Conservation (phyloP, 2,888 invertebrate genomes). For the Apotomis capreana region DNA sequence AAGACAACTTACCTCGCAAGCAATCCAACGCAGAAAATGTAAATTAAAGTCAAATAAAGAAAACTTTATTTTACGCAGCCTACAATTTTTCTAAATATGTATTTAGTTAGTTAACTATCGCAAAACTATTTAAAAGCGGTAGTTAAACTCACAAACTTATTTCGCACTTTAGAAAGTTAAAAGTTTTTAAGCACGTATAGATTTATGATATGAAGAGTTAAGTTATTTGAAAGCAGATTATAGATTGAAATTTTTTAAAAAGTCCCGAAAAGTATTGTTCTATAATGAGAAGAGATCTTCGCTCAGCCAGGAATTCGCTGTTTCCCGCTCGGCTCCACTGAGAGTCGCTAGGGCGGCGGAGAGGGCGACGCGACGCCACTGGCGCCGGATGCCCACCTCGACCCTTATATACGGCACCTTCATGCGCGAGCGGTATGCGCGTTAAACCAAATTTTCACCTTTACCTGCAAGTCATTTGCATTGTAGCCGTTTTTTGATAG, state of each 20-base stretch:
- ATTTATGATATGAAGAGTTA: neutral
- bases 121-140: neutral
- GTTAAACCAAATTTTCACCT: slow-evolving; percentile 47
- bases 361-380: slow-evolving; percentile 40
- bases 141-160: slow-evolving; percentile 15
- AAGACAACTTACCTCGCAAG: slow-evolving; percentile 25
- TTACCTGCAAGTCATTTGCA: slow-evolving; percentile 47
- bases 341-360: slow-evolving; percentile 3
- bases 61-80: neutral
- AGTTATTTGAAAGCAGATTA: neutral
- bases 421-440: slow-evolving; percentile 61
- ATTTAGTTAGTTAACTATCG: neutral
- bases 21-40: slow-evolving; percentile 10
- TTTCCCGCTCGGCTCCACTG: slow-evolving; percentile 1
- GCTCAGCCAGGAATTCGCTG: slow-evolving; percentile 15
- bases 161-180: neutral
- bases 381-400: slow-evolving; percentile 40
- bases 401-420: slow-evolving; percentile 48
- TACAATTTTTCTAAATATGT: neutral
- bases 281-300: slow-evolving; percentile 3
- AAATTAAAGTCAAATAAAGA: slow-evolving; percentile 3
- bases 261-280: neutral
- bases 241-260: neutral
- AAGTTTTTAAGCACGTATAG: slow-evolving; percentile 16
- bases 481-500: slow-evolving; percentile 43